Conservation (phyloP, 64 coral and sea anemone genomes). For the Hydrozoanthus tunicans region DNA sequence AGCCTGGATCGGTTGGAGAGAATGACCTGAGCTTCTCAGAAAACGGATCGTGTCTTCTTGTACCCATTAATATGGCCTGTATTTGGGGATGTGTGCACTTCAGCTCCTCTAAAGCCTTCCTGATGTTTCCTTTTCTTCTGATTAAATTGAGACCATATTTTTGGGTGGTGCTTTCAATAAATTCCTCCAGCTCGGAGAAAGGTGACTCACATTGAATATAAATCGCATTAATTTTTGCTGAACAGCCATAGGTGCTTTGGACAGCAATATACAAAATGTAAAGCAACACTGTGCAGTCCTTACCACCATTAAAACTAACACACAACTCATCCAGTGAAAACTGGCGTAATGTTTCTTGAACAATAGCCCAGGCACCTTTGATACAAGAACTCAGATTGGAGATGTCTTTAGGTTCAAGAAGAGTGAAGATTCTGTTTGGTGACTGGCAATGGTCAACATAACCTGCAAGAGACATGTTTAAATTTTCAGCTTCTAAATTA, state of each 20-base stretch:
- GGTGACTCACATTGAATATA: constrained; percentile 84
- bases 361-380: constrained; percentile 95
- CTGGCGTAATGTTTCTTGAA: constrained; percentile 77
- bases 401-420: constrained; percentile 58
- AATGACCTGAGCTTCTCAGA: constrained; percentile 80
- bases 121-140: constrained; percentile 79
- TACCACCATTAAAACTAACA: constrained; percentile 97
- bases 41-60: constrained; percentile 94
- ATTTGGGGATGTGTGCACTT: constrained; percentile 77
- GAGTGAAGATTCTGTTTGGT: constrained; percentile 49
- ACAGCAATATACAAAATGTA: constrained; percentile 74
- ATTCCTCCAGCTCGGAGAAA: constrained; percentile 88
- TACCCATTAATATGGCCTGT: constrained; percentile 89
- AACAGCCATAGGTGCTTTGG: not conserved
- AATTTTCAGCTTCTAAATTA: too few species aligned
- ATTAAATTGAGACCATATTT: constrained; percentile 88
- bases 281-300: constrained; percentile 94
- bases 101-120: constrained; percentile 68
- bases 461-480: too few species aligned
- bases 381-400: constrained; percentile 87
- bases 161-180: constrained; percentile 69
- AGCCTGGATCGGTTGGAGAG: constrained; percentile 86
- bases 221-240: constrained; percentile 70
- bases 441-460: not conserved
- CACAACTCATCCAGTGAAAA: constrained; percentile 90